phyloP scores from a whole-genome alignment of 2,888 invertebrate species.

The Limnephilus rhombicus region DNA sequence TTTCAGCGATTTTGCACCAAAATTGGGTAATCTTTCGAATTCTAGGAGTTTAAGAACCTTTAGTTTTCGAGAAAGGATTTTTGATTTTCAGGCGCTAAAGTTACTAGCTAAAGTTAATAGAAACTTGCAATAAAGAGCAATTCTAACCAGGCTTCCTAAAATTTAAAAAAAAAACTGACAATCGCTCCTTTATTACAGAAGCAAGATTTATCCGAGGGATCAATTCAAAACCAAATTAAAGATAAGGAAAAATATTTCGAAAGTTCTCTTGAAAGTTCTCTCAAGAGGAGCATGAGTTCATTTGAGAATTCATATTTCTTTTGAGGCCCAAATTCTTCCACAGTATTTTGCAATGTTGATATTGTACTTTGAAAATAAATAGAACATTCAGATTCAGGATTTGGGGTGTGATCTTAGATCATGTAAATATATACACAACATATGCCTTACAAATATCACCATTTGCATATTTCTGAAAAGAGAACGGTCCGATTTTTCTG shows the following conservation, averaged over 20 bases:
- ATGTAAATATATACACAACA: conserved; percentile 43
- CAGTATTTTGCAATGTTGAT: conserved; percentile 6
- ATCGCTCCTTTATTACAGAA: too few species aligned
- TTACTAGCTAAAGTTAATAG: too few species aligned
- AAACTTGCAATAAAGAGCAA: too few species aligned
- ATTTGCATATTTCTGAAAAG: conserved; percentile 40
- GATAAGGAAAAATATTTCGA: not conserved
- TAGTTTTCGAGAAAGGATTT: too few species aligned
- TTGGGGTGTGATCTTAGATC: conserved; percentile 38
- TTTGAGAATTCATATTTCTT: not conserved
- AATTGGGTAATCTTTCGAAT: too few species aligned
- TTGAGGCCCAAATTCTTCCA: not conserved
- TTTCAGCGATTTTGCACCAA: too few species aligned
- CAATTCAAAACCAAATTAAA: not conserved
- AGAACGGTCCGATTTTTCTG: conserved; percentile 30
- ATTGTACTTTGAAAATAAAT: conserved; percentile 24
- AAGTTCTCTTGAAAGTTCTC: not conserved
- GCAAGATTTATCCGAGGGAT: not conserved
- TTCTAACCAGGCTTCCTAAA: too few species aligned
- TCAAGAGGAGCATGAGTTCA: not conserved
- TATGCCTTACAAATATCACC: conserved; percentile 40
- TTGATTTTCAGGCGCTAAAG: too few species aligned
- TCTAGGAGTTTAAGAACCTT: too few species aligned
- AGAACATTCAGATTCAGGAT: conserved; percentile 21
- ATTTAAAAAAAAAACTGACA: too few species aligned